These are phyloP conservation scores for Saccopteryx leptura DNA, from an alignment of 2,113 vertebrate genomes.

Conservation along the genomic window DNA sequence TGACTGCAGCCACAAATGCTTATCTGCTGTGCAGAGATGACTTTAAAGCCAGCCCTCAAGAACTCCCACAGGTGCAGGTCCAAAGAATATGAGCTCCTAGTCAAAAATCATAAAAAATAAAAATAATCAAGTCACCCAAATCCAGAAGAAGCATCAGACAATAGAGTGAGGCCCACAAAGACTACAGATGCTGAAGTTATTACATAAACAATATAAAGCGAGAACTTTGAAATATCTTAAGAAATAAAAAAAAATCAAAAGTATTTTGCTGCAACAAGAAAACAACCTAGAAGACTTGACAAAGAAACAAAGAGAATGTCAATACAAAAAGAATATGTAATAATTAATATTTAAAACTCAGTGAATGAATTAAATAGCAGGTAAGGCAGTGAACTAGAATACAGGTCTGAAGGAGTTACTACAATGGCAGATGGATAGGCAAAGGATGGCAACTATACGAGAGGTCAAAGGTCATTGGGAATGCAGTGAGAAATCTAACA, in stretches of 20 bases:
- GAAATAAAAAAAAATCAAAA: neutral
- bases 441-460: neutral
- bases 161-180: neutral
- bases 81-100: neutral
- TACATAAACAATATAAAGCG: neutral
- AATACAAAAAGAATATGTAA: neutral
- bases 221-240: neutral
- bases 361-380: neutral
- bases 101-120: neutral
- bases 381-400: neutral
- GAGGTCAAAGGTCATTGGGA: neutral
- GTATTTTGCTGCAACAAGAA: neutral
- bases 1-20: neutral
- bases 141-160: neutral
- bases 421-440: neutral
- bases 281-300: neutral
- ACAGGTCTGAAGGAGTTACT: neutral
- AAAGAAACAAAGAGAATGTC: neutral
- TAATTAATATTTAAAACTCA: slow-evolving; percentile 33
- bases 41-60: neutral
- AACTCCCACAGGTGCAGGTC: neutral
- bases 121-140: neutral
- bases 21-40: neutral
- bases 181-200: neutral
- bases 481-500: neutral